Evolutionary conservation across 2,888 invertebrate genomes (phyloP), one percentile per base, ranked within the genome.

Genomic region (Plagiodera versicolora): DNA sequence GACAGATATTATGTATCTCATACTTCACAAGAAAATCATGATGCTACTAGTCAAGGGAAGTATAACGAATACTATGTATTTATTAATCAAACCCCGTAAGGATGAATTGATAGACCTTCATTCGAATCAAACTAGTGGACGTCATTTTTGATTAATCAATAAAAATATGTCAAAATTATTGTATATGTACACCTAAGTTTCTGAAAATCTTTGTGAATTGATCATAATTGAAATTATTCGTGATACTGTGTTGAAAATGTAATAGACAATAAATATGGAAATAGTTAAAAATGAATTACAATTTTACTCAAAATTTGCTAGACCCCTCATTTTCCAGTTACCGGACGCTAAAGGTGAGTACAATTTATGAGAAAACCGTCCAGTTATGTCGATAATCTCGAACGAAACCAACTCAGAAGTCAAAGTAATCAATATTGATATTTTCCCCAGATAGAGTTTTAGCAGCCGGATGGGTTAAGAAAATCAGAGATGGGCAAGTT

Each of bases 381-480:
- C 46, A 8, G 4, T 16, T 16, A 46, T 16, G 46, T 46, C 5
- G 30, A 18, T 18, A 32, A 11, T 14, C 24, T 17, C 3, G 39
- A 24, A 24, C 3, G 24, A 24, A 3, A 24, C 6, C 6, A 24
- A 24, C 24, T 24, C 24, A n/a, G n/a, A n/a, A n/a, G n/a, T n/a
- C n/a, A n/a, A n/a, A n/a, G n/a, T n/a, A n/a, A n/a, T n/a, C n/a
- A 24, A 24, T 24, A 24, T 24, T 6, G 6, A 24, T 24, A 3
- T 24, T 5, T 24, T 24, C 24, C 67, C 45, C 66, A 81, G 82
- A 82, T 68, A 74, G 81, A 61, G 73, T 74, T 11, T 71, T 77
- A 49, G 81, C 81, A n/a, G 78, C 81, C 30, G 74, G 78, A 61
- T 82, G 82, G 82, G 68, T 81, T 18, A 77, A 79, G 64, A 81